A percentile compares a stretch with the other conserved stretches of the same genome.
These are phyloP conservation scores for Paradoxurus hermaphroditus DNA, from an alignment of 2,113 vertebrate species.

Conservation along the genomic window DNA sequence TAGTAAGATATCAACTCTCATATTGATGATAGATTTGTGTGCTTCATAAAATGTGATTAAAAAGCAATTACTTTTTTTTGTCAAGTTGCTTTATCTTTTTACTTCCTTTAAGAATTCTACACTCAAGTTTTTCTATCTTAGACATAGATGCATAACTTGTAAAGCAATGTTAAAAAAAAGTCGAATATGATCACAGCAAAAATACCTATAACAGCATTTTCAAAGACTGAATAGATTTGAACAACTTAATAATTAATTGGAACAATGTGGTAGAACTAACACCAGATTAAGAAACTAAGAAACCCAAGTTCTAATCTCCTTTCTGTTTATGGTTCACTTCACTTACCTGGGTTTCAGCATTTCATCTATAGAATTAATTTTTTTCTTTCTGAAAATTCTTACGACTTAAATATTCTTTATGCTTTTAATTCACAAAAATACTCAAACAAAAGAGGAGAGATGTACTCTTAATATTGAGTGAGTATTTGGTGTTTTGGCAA, in stretches of 20 bases:
- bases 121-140: not conserved
- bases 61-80: not conserved
- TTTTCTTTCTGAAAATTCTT: slow-evolving; percentile 2
- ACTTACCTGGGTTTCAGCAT: not conserved
- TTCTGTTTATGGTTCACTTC: not conserved
- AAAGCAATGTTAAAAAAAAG: not conserved
- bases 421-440: not conserved
- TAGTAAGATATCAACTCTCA: not conserved
- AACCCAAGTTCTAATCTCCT: not conserved
- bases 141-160: not conserved
- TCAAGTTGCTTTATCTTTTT: not conserved
- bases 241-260: not conserved
- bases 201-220: not conserved
- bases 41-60: not conserved
- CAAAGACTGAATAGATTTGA: not conserved
- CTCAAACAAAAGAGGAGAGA: not conserved
- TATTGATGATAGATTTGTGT: not conserved
- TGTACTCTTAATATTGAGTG: not conserved
- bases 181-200: not conserved
- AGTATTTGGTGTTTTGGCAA: not conserved
- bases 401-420: not conserved
- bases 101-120: not conserved
- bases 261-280: not conserved
- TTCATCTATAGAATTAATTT: not conserved
- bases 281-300: not conserved